Evolutionary conservation across 2,797 vertebrate genomes (phyloP).

Genomic region (Microctenopoma lineatum): DNA sequence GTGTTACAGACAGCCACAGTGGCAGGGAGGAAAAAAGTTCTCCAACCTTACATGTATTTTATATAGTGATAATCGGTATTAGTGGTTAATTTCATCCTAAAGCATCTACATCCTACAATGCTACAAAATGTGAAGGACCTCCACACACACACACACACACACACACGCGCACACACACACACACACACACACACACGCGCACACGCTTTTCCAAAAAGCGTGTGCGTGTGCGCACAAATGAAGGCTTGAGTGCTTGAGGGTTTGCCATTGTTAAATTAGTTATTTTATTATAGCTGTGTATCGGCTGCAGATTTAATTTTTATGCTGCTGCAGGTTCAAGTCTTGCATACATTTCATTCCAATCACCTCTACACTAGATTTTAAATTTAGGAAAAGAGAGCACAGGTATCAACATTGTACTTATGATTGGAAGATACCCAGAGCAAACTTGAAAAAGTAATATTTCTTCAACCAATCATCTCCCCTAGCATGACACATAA

Average conservation of each 20-base stretch:
- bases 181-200: too few relatives aligned
- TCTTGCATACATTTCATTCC: neutral
- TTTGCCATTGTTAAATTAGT: neutral
- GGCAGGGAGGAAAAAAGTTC: constrained; percentile 38
- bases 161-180: too few relatives aligned
- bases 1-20: constrained; percentile 17
- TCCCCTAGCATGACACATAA: neutral
- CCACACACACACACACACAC: too few relatives aligned
- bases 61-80: neutral
- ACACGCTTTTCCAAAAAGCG: too few relatives aligned
- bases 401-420: neutral
- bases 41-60: constrained; percentile 14
- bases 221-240: too few relatives aligned
- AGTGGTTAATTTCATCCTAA: constrained; percentile 9
- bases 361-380: neutral
- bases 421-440: neutral
- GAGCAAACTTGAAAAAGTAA: neutral
- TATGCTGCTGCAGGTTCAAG: neutral
- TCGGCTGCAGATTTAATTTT: neutral
- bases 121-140: neutral
- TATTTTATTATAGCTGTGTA: neutral
- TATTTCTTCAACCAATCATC: neutral
- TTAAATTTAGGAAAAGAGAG: neutral
- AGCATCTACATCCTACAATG: too few relatives aligned
- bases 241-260: too few relatives aligned